These are phyloP conservation scores for Himalopsyche phryganea DNA, from an alignment of 1,140 invertebrate species.

Conservation along the genomic window DNA sequence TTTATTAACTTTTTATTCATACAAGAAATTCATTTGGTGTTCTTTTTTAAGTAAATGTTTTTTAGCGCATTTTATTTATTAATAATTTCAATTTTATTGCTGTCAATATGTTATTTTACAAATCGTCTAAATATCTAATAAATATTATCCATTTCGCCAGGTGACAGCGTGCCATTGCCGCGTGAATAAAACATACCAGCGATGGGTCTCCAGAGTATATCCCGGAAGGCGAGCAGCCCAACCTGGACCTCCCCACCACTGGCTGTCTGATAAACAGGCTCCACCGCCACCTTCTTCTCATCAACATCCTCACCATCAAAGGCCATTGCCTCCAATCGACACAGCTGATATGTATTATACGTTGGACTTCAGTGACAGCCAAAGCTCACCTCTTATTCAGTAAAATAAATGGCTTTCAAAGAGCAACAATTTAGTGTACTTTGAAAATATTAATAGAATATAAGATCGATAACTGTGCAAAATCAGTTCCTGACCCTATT, in stretches of 20 bases:
- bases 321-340: constrained; percentile 53
- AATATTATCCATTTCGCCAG: no score
- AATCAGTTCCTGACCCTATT: no score
- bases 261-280: constrained; percentile 48
- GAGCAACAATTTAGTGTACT: no score
- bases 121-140: no score
- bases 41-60: no score
- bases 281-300: constrained; percentile 35
- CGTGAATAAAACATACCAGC: constrained; percentile 65
- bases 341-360: constrained; percentile 70
- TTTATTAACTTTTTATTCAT: no score
- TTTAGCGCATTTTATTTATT: no score
- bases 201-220: constrained; percentile 46
- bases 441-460: no score
- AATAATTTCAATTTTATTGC: no score
- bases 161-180: constrained; percentile 67
- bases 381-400: constrained; percentile 67
- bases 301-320: constrained; percentile 38
- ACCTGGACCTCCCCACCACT: constrained; percentile 48
- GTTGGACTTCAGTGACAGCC: constrained; percentile 67
- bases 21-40: no score
- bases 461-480: no score
- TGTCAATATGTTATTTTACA: no score
- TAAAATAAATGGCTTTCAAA: constrained; percentile 38
- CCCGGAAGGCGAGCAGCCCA: constrained; percentile 38